Evolutionary conservation across 2,113 vertebrate species (phyloP).

Genomic region (Mirza zaza): DNA sequence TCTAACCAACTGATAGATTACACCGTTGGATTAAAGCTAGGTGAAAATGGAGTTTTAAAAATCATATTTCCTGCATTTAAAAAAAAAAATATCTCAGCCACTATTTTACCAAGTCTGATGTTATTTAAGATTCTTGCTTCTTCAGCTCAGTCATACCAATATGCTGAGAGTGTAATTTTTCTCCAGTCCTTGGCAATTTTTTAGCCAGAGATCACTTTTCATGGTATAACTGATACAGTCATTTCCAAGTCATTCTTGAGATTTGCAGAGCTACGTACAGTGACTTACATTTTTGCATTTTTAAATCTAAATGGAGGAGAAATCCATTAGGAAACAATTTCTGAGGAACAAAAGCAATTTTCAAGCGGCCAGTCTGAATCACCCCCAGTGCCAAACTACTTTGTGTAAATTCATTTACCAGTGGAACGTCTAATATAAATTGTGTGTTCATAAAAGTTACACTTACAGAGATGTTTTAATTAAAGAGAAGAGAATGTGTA

Average conservation of each 20-base stretch:
- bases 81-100: background rate
- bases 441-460: background rate
- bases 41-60: background rate
- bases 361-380: background rate
- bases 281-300: background rate
- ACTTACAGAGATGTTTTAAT: conserved; percentile 27
- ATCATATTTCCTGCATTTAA: background rate
- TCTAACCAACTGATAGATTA: background rate
- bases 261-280: background rate
- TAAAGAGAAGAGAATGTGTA: background rate
- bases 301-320: conserved; percentile 23
- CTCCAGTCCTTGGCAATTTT: background rate
- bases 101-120: conserved; percentile 3
- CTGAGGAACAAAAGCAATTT: conserved; percentile 40
- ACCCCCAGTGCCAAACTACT: background rate
- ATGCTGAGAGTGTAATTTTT: conserved; percentile 42
- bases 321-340: background rate
- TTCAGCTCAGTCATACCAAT: background rate
- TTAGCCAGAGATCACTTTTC: conserved; percentile 44
- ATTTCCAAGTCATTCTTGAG: conserved; percentile 1
- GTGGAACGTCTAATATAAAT: conserved; percentile 22
- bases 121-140: conserved; percentile 27
- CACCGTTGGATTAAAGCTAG: background rate
- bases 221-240: background rate
- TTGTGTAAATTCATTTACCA: background rate